Percentiles rank a stretch among this genome's conserved stretches.
These are phyloP conservation scores for Timandra comae DNA, from an alignment of 2,888 invertebrate genomes.

Conservation along the genomic window DNA sequence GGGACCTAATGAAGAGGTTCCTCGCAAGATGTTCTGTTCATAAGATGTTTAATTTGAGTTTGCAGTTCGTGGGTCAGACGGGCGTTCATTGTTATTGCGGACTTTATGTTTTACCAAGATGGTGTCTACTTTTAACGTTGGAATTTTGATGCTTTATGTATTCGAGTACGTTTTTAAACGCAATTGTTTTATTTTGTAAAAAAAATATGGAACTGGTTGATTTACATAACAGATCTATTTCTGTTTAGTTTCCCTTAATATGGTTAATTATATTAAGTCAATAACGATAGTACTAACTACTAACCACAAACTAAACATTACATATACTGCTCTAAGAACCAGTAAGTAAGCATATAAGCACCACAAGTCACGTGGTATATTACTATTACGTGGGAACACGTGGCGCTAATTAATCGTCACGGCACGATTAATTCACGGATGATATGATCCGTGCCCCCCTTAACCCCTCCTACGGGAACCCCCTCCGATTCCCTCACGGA, in stretches of 20 bases:
- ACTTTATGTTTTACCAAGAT: constrained; percentile 49
- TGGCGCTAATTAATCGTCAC: constrained; percentile 69
- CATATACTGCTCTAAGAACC: too few relatives aligned
- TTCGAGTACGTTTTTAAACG: too few relatives aligned
- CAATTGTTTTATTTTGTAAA: too few relatives aligned
- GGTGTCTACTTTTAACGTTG: too few relatives aligned
- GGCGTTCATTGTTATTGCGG: constrained; percentile 66
- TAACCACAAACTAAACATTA: too few relatives aligned
- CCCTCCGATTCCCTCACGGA: constrained; percentile 24
- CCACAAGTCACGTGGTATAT: constrained; percentile 34
- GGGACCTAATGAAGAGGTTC: constrained; percentile 75
- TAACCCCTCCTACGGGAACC: constrained; percentile 12
- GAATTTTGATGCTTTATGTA: too few relatives aligned
- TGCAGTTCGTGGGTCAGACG: constrained; percentile 66
- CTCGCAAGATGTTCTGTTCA: constrained; percentile 73
- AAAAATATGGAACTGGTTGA: too few relatives aligned
- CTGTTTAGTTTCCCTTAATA: too few relatives aligned
- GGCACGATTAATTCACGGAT: constrained; percentile 68
- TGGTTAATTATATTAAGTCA: too few relatives aligned
- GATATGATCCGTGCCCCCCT: constrained; percentile 60
- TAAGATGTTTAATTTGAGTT: constrained; percentile 76
- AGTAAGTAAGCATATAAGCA: too few relatives aligned
- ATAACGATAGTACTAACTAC: too few relatives aligned
- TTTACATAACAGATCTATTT: too few relatives aligned
- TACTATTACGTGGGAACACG: constrained; percentile 44